Evolutionary conservation across 2,888 invertebrate species (phyloP).

Genomic region (Drosophila kanekoi): DNA sequence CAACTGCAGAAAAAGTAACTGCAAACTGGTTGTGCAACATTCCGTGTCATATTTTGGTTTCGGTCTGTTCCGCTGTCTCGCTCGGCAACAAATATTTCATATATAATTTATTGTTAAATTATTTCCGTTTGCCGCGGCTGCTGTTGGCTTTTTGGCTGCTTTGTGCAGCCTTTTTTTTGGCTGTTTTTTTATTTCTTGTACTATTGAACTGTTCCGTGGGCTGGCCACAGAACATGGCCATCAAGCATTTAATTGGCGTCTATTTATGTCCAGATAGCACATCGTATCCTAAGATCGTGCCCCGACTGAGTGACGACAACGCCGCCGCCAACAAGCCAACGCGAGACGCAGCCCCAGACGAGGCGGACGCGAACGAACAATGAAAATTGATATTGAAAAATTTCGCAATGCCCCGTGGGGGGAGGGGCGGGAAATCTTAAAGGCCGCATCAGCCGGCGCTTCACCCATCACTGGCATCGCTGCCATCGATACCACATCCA

Average conservation of each 20-base stretch:
- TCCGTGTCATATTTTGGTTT: conserved; percentile 59
- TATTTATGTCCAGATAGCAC: conserved; percentile 82
- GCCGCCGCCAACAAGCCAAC: conserved; percentile 11
- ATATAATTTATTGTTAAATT: conserved; percentile 76
- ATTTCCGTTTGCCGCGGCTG: conserved; percentile 63
- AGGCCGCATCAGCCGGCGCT: conserved; percentile 72
- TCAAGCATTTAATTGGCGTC: conserved; percentile 82
- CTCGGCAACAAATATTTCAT: conserved; percentile 56
- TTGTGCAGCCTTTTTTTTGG: conserved; percentile 2
- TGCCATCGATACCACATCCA: conserved; percentile 18
- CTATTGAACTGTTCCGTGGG: conserved; percentile 38
- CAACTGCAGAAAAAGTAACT: conserved; percentile 25
- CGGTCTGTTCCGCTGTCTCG: conserved; percentile 14
- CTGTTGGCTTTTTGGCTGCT: conserved; percentile 17
- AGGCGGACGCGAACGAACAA: conserved; percentile 49
- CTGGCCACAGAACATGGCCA: conserved; percentile 57
- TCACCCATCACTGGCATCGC: conserved; percentile 16
- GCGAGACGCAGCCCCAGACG: conserved; percentile 6
- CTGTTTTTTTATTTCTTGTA: neutral
- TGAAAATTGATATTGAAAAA: conserved; percentile 77
- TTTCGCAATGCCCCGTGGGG: conserved; percentile 32
- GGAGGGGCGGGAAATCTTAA: conserved; percentile 63
- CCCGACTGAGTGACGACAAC: conserved; percentile 73
- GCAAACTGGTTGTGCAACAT: conserved; percentile 61
- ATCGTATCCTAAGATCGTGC: conserved; percentile 65